phyloP scores from a whole-genome alignment of 2,797 vertebrate species.

The Lepilemur ruficaudatus region DNA sequence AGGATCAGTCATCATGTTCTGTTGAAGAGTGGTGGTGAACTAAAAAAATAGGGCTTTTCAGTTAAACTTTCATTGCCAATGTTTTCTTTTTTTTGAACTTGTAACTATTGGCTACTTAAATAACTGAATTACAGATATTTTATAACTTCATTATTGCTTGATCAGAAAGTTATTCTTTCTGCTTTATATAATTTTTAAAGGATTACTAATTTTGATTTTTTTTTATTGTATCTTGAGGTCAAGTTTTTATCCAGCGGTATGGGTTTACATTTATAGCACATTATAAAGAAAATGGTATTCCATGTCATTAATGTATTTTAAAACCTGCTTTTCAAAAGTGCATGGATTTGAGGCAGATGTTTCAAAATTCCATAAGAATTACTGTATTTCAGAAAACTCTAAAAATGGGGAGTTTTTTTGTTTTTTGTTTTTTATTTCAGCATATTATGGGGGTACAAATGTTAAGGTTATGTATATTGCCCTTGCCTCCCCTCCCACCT shows the following conservation, averaged over 20 bases:
- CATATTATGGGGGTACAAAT: too few species aligned
- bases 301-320: constrained; percentile 21
- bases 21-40: constrained; percentile 23
- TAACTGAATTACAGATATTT: constrained; percentile 21
- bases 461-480: too few species aligned
- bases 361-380: constrained; percentile 13
- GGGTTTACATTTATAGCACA: constrained; percentile 31
- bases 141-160: constrained; percentile 10
- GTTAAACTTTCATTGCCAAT: background rate
- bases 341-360: background rate
- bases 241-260: constrained; percentile 10
- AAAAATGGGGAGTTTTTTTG: constrained; percentile 20
- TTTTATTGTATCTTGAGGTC: background rate
- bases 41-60: background rate
- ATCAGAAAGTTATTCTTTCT: constrained; percentile 35
- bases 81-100: constrained; percentile 30
- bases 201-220: background rate
- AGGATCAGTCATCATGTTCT: background rate
- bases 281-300: constrained; percentile 22
- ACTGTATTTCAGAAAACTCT: constrained; percentile 25
- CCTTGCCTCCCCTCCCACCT: too few species aligned
- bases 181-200: background rate
- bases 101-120: background rate
- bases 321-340: constrained; percentile 29
- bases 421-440: constrained; percentile 17